Evolutionary conservation across 2,797 vertebrate genomes (phyloP).

Genomic region (Erethizon dorsatum): DNA sequence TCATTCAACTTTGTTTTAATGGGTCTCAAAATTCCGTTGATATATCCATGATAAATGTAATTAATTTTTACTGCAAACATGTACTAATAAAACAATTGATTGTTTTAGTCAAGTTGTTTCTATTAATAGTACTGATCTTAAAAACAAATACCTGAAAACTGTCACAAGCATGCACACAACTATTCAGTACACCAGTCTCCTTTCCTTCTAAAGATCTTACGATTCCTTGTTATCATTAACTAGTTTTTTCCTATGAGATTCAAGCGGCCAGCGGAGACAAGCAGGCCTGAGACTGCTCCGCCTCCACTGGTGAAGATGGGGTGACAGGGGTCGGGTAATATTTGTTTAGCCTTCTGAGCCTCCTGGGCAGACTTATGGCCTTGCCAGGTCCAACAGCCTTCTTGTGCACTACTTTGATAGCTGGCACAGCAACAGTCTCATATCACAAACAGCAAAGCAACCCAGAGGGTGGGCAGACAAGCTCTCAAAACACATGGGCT

Average conservation of each 20-base stretch:
- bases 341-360: conserved; percentile 97
- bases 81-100: too few relatives aligned
- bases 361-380: conserved; percentile 97
- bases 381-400: conserved; percentile 94
- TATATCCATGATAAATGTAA: too few relatives aligned
- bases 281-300: background rate
- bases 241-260: background rate
- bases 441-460: background rate
- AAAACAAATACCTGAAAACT: background rate
- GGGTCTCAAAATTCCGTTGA: background rate
- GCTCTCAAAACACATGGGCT: background rate
- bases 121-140: background rate
- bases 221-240: background rate
- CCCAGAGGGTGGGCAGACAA: background rate
- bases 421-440: background rate
- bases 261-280: background rate
- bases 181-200: background rate
- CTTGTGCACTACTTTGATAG: background rate
- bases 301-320: background rate
- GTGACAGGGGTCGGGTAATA: conserved; percentile 83
- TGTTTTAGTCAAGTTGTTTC: background rate
- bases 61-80: too few relatives aligned
- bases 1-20: background rate
- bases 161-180: background rate
- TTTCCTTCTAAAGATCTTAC: conserved; percentile 54